Evolutionary conservation across 2,113 vertebrate species (phyloP).

Genomic region (Amblyopsis rosae): DNA sequence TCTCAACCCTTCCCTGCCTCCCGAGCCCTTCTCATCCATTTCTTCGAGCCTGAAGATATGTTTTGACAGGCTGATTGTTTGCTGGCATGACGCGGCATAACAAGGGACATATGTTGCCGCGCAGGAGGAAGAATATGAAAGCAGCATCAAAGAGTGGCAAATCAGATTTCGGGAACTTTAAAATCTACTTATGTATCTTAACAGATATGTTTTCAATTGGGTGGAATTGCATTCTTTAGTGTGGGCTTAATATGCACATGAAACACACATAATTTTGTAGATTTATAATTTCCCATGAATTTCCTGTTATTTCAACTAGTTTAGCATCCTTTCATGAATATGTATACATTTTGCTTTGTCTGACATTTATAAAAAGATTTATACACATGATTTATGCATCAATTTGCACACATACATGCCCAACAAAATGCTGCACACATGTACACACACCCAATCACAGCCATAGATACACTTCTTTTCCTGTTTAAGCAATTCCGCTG

Average conservation of each 20-base stretch:
- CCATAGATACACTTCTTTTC: conserved; percentile 9
- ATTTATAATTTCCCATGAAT: conserved; percentile 19
- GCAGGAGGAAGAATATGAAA: conserved; percentile 52
- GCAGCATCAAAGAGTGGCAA: conserved; percentile 59
- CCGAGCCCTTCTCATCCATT: conserved; percentile 38
- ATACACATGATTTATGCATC: conserved; percentile 20
- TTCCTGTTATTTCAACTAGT: conserved; percentile 32
- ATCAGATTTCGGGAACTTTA: conserved; percentile 56
- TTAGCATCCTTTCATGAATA: conserved; percentile 1
- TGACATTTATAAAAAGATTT: background rate
- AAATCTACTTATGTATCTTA: conserved; percentile 56
- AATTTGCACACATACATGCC: background rate
- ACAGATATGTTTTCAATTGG: conserved; percentile 61
- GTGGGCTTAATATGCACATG: conserved; percentile 48
- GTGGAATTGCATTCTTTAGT: conserved; percentile 37
- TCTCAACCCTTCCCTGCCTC: conserved; percentile 34
- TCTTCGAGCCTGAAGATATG: conserved; percentile 42
- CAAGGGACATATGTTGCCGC: conserved; percentile 67
- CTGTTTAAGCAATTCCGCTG: conserved; percentile 12
- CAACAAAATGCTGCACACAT: background rate
- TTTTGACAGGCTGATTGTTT: conserved; percentile 70
- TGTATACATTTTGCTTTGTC: background rate
- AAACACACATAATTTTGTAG: conserved; percentile 43
- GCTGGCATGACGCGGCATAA: conserved; percentile 68
- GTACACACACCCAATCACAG: background rate